phyloP scores from a whole-genome alignment of 2,888 invertebrate genomes.

The Acleris emargana region DNA sequence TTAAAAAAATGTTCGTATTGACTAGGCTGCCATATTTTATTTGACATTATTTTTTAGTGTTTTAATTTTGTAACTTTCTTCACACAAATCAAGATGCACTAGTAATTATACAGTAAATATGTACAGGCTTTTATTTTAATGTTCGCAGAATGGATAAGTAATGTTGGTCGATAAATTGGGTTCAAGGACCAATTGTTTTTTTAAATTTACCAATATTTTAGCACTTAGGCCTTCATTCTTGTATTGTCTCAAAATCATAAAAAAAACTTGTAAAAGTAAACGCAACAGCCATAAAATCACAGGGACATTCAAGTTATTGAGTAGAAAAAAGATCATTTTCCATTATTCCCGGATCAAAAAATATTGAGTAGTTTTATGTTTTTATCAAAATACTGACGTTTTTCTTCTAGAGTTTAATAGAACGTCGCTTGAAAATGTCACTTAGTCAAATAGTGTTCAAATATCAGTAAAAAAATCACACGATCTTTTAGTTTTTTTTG shows the following conservation, averaged over 20 bases:
- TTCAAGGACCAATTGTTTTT: not conserved
- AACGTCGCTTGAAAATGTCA: conserved; percentile 19
- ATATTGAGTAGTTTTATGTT: no score
- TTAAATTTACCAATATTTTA: conserved; percentile 9
- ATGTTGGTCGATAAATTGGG: conserved; percentile 4
- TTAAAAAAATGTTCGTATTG: no score
- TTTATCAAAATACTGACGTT: no score
- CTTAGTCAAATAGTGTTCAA: not conserved
- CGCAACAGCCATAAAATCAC: conserved; percentile 46
- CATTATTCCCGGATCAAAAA: no score
- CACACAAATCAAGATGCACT: no score
- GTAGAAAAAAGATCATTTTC: no score
- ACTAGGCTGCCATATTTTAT: no score
- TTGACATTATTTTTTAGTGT: no score
- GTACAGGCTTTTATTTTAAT: not conserved
- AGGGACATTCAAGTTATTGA: conserved; percentile 33
- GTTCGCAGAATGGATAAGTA: conserved; percentile 19
- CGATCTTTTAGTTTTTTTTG: no score
- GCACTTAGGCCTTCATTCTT: conserved; percentile 34
- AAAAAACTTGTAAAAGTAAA: conserved; percentile 35
- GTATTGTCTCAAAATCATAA: conserved; percentile 27
- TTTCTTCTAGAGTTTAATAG: conserved; percentile 4
- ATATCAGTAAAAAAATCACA: no score
- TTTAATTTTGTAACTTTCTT: no score
- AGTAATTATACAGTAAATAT: no score